Evolutionary conservation across 2,797 vertebrate species (phyloP).

Genomic region (Peromyscus aztecus): DNA sequence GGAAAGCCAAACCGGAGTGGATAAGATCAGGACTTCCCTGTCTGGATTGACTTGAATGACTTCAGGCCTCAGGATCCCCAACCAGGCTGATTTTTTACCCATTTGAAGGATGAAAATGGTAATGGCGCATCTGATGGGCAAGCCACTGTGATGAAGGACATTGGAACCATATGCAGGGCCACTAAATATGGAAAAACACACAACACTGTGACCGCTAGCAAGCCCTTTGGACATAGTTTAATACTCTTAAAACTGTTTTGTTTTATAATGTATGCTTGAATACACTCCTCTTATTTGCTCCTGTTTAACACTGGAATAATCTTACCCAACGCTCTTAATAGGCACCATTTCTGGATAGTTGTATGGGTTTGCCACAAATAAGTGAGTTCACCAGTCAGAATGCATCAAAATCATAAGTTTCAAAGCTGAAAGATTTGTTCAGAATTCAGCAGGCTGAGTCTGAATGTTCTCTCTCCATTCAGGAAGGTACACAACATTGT

Average conservation of each 20-base stretch:
- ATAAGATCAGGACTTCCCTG: background rate
- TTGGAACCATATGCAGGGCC: no score
- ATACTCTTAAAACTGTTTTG: background rate
- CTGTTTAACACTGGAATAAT: background rate
- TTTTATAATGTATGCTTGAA: background rate
- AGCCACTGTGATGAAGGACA: background rate
- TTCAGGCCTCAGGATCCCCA: background rate
- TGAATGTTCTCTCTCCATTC: background rate
- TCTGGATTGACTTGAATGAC: background rate
- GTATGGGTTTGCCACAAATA: background rate
- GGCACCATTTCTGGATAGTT: background rate
- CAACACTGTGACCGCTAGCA: fast-evolving
- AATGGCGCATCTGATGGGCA: background rate
- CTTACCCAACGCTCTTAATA: background rate
- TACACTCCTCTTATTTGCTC: background rate
- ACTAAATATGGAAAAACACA: background rate
- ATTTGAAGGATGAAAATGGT: background rate
- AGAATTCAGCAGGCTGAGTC: background rate
- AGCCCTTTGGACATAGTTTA: background rate
- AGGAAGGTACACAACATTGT: background rate
- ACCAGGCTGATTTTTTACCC: background rate
- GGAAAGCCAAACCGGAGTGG: background rate
- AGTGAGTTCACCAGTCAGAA: background rate
- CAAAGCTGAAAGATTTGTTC: background rate
- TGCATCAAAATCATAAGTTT: background rate